These are phyloP conservation scores for Cisticola juncidis DNA, from an alignment of 2,113 vertebrate species.

Conservation along the genomic window DNA sequence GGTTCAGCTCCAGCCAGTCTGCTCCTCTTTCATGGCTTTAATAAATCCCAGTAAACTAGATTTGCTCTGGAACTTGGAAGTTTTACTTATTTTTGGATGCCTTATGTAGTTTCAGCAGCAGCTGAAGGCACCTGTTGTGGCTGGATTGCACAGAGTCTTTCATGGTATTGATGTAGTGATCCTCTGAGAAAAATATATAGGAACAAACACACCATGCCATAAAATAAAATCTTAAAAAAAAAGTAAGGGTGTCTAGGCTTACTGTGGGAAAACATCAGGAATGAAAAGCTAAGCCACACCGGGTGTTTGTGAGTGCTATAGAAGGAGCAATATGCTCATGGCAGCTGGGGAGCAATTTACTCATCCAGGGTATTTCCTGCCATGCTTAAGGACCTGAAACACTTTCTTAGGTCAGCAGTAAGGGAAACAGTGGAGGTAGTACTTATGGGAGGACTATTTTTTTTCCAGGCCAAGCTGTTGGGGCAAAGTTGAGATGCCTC, in stretches of 20 bases:
- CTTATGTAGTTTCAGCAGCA: background rate
- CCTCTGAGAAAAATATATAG: background rate
- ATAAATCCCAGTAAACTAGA: background rate
- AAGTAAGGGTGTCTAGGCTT: background rate
- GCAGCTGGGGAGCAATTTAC: background rate
- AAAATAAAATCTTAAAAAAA: too few relatives aligned
- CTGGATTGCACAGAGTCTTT: background rate
- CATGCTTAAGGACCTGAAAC: background rate
- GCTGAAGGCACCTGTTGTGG: background rate
- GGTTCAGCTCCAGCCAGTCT: background rate
- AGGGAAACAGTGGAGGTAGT: background rate
- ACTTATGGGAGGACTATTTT: background rate
- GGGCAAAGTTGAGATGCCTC: background rate
- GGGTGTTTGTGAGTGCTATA: background rate
- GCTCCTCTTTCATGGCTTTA: background rate
- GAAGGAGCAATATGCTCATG: background rate
- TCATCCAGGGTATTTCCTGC: background rate
- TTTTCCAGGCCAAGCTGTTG: background rate
- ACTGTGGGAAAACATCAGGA: constrained; percentile 6
- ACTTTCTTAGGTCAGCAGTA: background rate
- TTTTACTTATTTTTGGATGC: background rate
- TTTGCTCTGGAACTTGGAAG: background rate
- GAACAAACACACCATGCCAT: background rate
- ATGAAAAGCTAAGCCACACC: background rate
- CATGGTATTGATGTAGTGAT: background rate